Base-by-base conservation (phyloP, 2,888 invertebrate species). In the Imbricaverruca yamaguchii region DNA sequence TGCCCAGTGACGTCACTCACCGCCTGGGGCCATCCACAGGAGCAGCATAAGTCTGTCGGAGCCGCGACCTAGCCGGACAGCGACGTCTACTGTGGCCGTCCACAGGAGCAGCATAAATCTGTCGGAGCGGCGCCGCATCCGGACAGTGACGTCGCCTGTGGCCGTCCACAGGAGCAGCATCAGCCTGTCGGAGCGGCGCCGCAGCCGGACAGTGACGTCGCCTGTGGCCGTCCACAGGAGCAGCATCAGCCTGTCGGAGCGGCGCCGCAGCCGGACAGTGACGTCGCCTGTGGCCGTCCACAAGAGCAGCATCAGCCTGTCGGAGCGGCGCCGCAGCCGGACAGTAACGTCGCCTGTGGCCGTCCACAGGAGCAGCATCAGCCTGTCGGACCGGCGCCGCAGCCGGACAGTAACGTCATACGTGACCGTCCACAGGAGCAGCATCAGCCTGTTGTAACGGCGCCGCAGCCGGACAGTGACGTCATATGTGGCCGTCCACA, bases 221-320 rank as follows among this genome's bases (percentile, higher is more conserved):
- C 4, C 39, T 39, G 39, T 39, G 39, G 39, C 39, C 39, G 39
- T 39, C 39, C 39, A 10, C 74, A 74, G 74, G 53, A 55, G 55
- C 74, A 21, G 81, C 80, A 82, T 81, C 13, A 82, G 81, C 12
- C 74, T 23, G 53, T 74, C 25, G 80, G 79, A 23, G 13, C n/a
- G 69, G 25, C 21, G 23, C 56, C 9, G 18, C 81, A 18, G 15
- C 21, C 80, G 15, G 78, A 39, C 39, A 39, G 39, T 39, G 39
- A 39, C 39, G 39, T 39, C 39, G 4, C 4, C 39, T 39, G 39
- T 39, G 39, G 39, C 39, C 39, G 39, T 39, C 39, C 39, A 10
- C 74, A 74, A 55, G 53, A 55, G 55, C 74, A 21, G 81, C 80
- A 82, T 81, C 13, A 82, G 81, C 12, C 74, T 23, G 53, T 74